Evolutionary conservation across 2,113 vertebrate species (phyloP).

Genomic region (Hepsetus odoe): DNA sequence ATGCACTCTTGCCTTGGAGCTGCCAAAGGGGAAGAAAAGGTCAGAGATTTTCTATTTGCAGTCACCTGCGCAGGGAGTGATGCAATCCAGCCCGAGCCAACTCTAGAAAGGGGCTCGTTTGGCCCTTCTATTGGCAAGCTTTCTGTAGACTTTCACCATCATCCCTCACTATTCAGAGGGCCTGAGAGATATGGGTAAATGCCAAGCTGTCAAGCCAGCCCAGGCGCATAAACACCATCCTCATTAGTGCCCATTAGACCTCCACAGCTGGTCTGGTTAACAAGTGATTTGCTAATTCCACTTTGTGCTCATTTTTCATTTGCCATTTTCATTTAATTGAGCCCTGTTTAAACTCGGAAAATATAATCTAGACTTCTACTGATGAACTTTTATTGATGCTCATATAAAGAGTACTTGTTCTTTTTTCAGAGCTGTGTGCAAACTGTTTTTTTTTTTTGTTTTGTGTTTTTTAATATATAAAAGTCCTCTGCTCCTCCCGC

Average conservation of each 20-base stretch:
- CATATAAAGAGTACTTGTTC: no score
- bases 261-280: slow-evolving; percentile 63
- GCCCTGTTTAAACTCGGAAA: background rate
- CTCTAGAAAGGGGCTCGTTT: slow-evolving; percentile 63
- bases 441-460: no score
- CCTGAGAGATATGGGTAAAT: slow-evolving; percentile 50
- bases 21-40: slow-evolving; percentile 57
- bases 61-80: slow-evolving; percentile 50
- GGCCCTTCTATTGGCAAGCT: slow-evolving; percentile 48
- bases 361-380: background rate
- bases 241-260: slow-evolving; percentile 64
- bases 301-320: slow-evolving; percentile 25
- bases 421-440: no score
- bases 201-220: slow-evolving; percentile 57
- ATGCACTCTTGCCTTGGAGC: slow-evolving; percentile 46
- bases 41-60: slow-evolving; percentile 61
- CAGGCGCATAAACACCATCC: slow-evolving; percentile 59
- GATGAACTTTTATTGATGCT: no score
- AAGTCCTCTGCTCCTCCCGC: no score
- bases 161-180: background rate
- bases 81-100: slow-evolving; percentile 58
- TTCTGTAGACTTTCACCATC: background rate
- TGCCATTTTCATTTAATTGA: background rate
- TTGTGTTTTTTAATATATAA: no score
- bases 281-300: slow-evolving; percentile 67